Evolutionary conservation across 2,888 invertebrate genomes (phyloP).

Genomic region (Apodemia duryi): DNA sequence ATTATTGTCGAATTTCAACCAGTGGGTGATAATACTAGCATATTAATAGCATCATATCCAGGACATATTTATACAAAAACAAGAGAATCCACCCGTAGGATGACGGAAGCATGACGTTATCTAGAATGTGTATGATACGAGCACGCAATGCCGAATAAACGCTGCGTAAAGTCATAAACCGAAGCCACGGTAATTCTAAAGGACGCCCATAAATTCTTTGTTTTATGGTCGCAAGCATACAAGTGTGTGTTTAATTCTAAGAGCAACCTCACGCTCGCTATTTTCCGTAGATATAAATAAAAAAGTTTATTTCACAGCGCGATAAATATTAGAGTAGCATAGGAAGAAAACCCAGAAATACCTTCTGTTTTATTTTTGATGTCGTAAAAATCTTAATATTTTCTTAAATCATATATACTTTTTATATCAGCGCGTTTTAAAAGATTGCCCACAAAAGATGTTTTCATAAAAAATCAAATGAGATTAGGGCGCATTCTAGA

Average conservation of each 20-base stretch:
- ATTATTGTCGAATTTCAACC: too few relatives aligned
- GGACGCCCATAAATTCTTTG: slow-evolving; percentile 77
- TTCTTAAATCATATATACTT: not conserved
- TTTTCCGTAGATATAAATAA: slow-evolving; percentile 43
- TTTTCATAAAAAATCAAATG: too few relatives aligned
- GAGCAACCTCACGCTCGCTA: slow-evolving; percentile 67
- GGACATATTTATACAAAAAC: slow-evolving; percentile 35
- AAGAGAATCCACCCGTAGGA: slow-evolving; percentile 51
- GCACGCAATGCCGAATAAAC: slow-evolving; percentile 69
- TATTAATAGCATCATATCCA: not conserved
- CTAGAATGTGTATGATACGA: slow-evolving; percentile 60
- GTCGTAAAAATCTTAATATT: not conserved
- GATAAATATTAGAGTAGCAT: slow-evolving; percentile 11
- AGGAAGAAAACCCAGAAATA: not conserved
- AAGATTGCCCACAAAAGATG: too few relatives aligned
- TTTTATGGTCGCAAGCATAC: slow-evolving; percentile 73
- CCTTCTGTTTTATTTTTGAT: slow-evolving; percentile 1
- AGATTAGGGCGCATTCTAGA: too few relatives aligned
- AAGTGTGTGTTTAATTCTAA: slow-evolving; percentile 74
- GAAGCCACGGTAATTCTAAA: slow-evolving; percentile 72
- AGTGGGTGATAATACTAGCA: too few relatives aligned
- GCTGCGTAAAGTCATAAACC: slow-evolving; percentile 74
- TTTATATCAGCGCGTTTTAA: not conserved
- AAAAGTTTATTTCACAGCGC: slow-evolving; percentile 13
- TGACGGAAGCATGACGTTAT: slow-evolving; percentile 50